Conservation (phyloP, 92 coral and sea anemone species). For the Porites cylindrica region DNA sequence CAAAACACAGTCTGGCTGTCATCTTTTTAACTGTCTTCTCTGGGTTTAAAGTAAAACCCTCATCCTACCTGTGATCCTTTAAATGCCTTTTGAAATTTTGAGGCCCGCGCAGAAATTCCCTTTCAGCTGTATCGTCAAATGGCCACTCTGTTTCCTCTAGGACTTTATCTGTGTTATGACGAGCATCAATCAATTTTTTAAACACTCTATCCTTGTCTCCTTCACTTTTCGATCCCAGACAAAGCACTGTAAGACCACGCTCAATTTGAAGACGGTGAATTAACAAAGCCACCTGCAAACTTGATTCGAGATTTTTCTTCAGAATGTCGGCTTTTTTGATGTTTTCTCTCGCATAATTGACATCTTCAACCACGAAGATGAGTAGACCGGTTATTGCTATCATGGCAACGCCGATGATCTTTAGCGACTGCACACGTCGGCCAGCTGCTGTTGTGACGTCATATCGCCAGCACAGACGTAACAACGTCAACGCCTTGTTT, state of each 20-base stretch:
- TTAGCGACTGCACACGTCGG: slow-evolving; percentile 49
- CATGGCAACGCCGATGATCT: slow-evolving; percentile 69
- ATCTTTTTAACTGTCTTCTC: no score
- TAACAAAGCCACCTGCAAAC: slow-evolving; percentile 62
- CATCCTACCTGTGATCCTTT: not conserved
- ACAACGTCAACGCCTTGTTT: not conserved
- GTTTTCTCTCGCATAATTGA: slow-evolving; percentile 21
- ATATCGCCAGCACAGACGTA: slow-evolving; percentile 40
- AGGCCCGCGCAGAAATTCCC: not conserved
- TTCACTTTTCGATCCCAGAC: slow-evolving; percentile 55
- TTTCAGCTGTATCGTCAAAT: not conserved
- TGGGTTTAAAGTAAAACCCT: not conserved
- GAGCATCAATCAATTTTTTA: slow-evolving; percentile 31
- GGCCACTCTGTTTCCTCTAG: slow-evolving; percentile 41
- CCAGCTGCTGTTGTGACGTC: slow-evolving; percentile 56
- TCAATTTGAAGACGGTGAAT: slow-evolving; percentile 74
- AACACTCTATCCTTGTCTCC: not conserved
- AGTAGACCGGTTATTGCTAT: slow-evolving; percentile 53
- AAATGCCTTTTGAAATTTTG: not conserved
- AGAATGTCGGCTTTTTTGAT: slow-evolving; percentile 24
- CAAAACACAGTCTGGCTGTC: no score
- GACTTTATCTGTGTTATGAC: slow-evolving; percentile 10
- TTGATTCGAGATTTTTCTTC: slow-evolving; percentile 35
- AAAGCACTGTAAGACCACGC: slow-evolving; percentile 71
- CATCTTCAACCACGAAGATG: slow-evolving; percentile 55